These are phyloP conservation scores for Metallyticus violacea DNA, from an alignment of 2,888 invertebrate species.

Conservation along the genomic window DNA sequence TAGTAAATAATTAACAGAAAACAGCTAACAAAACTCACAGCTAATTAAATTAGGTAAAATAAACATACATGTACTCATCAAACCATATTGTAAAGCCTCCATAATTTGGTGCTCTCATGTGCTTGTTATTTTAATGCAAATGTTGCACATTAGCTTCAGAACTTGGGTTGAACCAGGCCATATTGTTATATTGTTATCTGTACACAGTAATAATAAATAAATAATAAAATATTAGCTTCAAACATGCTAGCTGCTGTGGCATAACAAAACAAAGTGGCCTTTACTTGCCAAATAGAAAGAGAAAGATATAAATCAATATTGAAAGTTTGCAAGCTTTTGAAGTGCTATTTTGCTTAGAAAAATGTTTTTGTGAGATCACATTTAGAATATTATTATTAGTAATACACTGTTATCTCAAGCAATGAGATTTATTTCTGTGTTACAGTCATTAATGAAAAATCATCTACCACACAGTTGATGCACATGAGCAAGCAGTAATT, in stretches of 20 bases:
- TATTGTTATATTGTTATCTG: no score
- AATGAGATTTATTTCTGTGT: not conserved
- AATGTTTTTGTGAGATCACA: not conserved
- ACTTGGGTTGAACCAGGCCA: no score
- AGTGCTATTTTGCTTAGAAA: not conserved
- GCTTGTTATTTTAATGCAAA: not conserved
- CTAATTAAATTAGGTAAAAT: not conserved
- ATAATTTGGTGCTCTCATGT: not conserved
- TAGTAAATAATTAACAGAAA: not conserved
- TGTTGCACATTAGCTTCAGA: no score
- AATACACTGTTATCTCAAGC: no score
- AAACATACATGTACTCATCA: not conserved
- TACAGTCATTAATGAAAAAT: not conserved
- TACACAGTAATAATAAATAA: no score
- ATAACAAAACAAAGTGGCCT: no score
- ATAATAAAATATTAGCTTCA: no score
- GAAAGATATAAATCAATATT: no score
- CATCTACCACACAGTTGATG: not conserved
- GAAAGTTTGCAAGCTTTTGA: no score
- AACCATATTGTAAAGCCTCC: not conserved
- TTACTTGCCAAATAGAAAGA: no score
- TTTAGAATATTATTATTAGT: not conserved
- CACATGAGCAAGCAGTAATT: not conserved
- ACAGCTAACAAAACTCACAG: not conserved
- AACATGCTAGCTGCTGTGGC: no score